Percentiles rank a stretch among this genome's conserved stretches.
Evolutionary conservation across 2,888 invertebrate genomes (phyloP).

Genomic region (Germaria angustata): DNA sequence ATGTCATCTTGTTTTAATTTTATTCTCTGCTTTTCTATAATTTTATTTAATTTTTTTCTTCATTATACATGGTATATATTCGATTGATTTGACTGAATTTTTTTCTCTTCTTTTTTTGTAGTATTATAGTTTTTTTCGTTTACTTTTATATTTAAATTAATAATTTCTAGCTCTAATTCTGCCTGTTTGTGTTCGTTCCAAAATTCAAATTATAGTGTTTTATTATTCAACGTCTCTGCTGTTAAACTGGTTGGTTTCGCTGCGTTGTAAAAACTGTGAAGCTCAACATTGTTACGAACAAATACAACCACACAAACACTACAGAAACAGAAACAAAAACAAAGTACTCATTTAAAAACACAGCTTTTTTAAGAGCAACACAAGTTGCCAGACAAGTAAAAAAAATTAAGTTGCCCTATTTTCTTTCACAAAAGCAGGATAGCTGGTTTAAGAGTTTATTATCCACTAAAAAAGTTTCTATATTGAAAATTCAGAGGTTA

Average conservation of each 20-base stretch:
- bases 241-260: constrained; percentile 60
- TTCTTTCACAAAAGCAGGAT: not conserved
- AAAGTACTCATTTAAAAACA: constrained; percentile 11
- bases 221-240: constrained; percentile 62
- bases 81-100: constrained; percentile 55
- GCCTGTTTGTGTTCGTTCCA: constrained; percentile 47
- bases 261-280: constrained; percentile 47
- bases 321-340: constrained; percentile 25
- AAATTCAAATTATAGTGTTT: constrained; percentile 58
- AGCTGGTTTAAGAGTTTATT: too few relatives aligned
- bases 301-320: constrained; percentile 21
- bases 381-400: constrained; percentile 27
- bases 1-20: constrained; percentile 11
- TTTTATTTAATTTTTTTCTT: not conserved
- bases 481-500: too few relatives aligned
- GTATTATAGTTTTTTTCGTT: constrained; percentile 23
- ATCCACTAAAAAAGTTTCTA: too few relatives aligned
- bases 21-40: not conserved
- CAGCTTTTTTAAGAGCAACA: not conserved
- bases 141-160: constrained; percentile 35
- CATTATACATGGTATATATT: constrained; percentile 41
- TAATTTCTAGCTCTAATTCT: constrained; percentile 41
- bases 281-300: constrained; percentile 42
- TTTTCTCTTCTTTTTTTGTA: constrained; percentile 28
- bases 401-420: not conserved